Evolutionary conservation across 1,140 invertebrate genomes (phyloP).

Genomic region (Glossosoma conforme): DNA sequence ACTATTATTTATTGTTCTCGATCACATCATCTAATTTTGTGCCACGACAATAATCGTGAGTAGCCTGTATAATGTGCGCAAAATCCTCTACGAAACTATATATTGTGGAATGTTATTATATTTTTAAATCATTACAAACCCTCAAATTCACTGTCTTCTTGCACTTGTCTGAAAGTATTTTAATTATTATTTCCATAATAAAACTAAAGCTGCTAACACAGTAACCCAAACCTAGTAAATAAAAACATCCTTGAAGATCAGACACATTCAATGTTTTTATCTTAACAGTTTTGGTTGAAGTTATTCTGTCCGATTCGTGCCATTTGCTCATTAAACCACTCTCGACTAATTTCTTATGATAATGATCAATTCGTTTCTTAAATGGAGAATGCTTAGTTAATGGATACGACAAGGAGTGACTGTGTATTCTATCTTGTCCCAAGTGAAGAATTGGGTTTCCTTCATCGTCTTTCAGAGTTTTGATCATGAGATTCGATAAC

Average conservation of each 20-base stretch:
- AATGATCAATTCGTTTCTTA: constrained; percentile 35
- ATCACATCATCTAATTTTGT: no score
- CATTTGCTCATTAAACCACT: constrained; percentile 38
- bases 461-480: constrained; percentile 39
- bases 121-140: no score
- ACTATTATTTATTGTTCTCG: no score
- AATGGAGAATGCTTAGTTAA: constrained; percentile 37
- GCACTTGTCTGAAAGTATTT: neutral
- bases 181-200: constrained; percentile 5
- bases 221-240: constrained; percentile 19
- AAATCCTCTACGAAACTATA: no score
- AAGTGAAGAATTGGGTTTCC: constrained; percentile 44
- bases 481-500: constrained; percentile 38
- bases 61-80: no score
- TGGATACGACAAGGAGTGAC: constrained; percentile 40
- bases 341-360: constrained; percentile 35
- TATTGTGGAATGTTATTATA: no score
- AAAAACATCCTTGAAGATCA: constrained; percentile 24
- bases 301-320: constrained; percentile 22
- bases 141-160: no score
- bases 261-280: constrained; percentile 12
- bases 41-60: no score
- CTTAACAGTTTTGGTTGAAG: neutral
- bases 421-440: constrained; percentile 42
- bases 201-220: constrained; percentile 1